Evolutionary conservation across 2,888 invertebrate genomes (phyloP).

Genomic region (Alitta virens): DNA sequence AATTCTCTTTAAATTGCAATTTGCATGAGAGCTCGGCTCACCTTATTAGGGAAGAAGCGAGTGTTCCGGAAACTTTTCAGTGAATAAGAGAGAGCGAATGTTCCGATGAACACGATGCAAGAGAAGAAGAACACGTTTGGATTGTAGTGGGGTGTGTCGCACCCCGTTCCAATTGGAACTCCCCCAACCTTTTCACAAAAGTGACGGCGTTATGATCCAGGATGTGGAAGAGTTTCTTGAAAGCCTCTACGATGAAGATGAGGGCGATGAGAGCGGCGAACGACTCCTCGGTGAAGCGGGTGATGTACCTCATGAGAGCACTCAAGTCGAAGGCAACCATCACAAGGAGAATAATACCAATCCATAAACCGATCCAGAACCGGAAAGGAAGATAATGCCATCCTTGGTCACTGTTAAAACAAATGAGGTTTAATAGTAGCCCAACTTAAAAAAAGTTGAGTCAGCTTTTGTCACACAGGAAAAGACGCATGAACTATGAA

Average conservation of each 20-base stretch:
- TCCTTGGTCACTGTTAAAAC: constrained; percentile 54
- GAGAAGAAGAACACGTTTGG: constrained; percentile 92
- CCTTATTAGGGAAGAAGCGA: constrained; percentile 87
- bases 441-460: too few relatives aligned
- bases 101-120: constrained; percentile 84
- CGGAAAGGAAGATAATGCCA: constrained; percentile 93
- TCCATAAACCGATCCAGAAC: constrained; percentile 97
- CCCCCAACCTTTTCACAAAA: constrained; percentile 16
- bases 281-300: constrained; percentile 96
- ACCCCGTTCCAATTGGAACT: constrained; percentile 22
- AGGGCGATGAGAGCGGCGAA: constrained; percentile 96
- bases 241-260: constrained; percentile 96
- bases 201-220: constrained; percentile 28
- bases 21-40: too few relatives aligned
- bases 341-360: constrained; percentile 78
- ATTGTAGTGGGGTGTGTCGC: constrained; percentile 21
- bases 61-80: constrained; percentile 92
- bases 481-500: too few relatives aligned
- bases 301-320: constrained; percentile 94
- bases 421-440: too few relatives aligned
- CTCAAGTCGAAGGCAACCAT: constrained; percentile 93
- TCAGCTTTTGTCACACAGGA: too few relatives aligned
- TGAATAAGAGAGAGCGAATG: constrained; percentile 82
- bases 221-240: constrained; percentile 82
- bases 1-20: too few relatives aligned